Percentiles rank a stretch among this genome's conserved stretches.
phyloP scores from a whole-genome alignment of 2,888 invertebrate species.

The Metopia argyrocephala region DNA sequence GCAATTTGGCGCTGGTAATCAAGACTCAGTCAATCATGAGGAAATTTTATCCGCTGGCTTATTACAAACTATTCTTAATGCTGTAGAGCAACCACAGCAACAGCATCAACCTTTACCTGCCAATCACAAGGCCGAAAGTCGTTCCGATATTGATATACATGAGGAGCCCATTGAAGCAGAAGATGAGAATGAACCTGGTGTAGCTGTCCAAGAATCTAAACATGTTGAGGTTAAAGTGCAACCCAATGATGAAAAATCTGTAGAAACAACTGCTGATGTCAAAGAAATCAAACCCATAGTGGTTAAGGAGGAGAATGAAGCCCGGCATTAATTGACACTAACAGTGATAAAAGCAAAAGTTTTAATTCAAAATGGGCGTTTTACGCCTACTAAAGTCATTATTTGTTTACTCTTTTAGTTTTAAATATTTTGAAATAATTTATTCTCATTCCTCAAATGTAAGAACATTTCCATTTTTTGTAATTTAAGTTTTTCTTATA shows the following conservation, averaged over 20 bases:
- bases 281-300: slow-evolving; percentile 71
- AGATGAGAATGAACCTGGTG: slow-evolving; percentile 58
- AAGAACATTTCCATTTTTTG: slow-evolving; percentile 26
- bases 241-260: slow-evolving; percentile 60
- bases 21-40: slow-evolving; percentile 81
- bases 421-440: slow-evolving; percentile 13
- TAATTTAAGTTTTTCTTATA: slow-evolving; percentile 40
- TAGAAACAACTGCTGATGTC: slow-evolving; percentile 60
- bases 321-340: slow-evolving; percentile 64
- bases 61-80: slow-evolving; percentile 88
- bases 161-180: slow-evolving; percentile 64
- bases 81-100: slow-evolving; percentile 85
- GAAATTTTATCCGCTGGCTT: slow-evolving; percentile 88
- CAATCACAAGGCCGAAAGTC: slow-evolving; percentile 72
- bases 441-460: not conserved
- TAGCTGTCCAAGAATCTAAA: slow-evolving; percentile 61
- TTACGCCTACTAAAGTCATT: slow-evolving; percentile 44
- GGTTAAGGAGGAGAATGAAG: slow-evolving; percentile 66
- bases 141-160: slow-evolving; percentile 70
- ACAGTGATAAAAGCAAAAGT: not conserved
- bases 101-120: slow-evolving; percentile 66
- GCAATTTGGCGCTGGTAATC: slow-evolving; percentile 82
- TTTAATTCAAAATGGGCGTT: not conserved
- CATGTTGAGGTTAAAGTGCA: slow-evolving; percentile 65
- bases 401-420: slow-evolving; percentile 19